phyloP scores from a whole-genome alignment of 2,888 invertebrate species.

The Nomada fucata region DNA sequence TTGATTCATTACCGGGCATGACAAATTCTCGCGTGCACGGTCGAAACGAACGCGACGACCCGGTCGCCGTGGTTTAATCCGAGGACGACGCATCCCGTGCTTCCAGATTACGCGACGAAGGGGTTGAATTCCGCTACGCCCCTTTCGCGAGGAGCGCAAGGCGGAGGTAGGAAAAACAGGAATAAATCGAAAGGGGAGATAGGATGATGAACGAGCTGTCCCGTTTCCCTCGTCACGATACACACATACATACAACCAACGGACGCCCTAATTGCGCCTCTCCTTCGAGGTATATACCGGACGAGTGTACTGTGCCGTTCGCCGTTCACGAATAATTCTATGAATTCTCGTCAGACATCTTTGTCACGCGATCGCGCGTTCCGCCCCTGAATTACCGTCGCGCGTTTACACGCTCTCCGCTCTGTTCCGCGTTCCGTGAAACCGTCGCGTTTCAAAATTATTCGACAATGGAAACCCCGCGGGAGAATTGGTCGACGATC shows the following conservation, averaged over 20 bases:
- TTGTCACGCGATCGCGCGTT: conserved; percentile 60
- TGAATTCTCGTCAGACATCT: conserved; percentile 58
- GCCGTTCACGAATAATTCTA: conserved; percentile 59
- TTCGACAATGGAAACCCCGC: background rate
- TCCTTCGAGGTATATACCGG: conserved; percentile 41
- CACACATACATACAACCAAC: conserved; percentile 12
- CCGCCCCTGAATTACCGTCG: conserved; percentile 36
- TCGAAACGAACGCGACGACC: background rate
- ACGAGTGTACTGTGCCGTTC: conserved; percentile 45
- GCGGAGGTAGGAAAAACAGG: background rate
- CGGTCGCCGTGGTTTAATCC: background rate
- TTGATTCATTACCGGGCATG: background rate
- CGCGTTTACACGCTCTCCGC: conserved; percentile 46
- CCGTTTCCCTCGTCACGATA: conserved; percentile 23
- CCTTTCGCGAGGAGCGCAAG: background rate
- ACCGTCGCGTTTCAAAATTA: background rate
- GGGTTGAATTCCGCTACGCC: background rate
- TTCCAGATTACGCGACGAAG: background rate
- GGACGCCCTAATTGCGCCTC: conserved; percentile 52
- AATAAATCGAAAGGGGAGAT: background rate
- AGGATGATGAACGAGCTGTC: conserved; percentile 11
- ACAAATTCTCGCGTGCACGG: background rate
- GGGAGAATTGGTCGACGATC: background rate
- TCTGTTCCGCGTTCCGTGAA: conserved; percentile 27
- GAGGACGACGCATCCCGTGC: background rate